Percentiles rank a stretch among this genome's conserved stretches.
phyloP scores from a whole-genome alignment of 1,140 invertebrate species.

The Papilio glaucus region DNA sequence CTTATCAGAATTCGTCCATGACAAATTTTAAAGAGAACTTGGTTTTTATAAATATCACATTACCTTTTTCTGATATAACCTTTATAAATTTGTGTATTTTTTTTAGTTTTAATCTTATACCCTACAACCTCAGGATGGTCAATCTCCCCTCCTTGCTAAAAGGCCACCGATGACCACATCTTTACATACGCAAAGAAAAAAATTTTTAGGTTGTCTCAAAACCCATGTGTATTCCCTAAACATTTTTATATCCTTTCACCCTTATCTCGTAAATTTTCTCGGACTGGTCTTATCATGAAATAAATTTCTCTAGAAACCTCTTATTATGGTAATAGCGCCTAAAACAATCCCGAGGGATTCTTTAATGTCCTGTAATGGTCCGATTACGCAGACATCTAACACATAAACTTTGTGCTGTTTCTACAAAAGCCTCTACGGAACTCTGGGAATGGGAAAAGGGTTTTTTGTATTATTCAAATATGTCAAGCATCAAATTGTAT shows the following conservation, averaged over 20 bases:
- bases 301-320: conserved; percentile 31
- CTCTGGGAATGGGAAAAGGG: conserved; percentile 19
- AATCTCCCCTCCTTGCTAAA: too few relatives aligned
- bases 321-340: conserved; percentile 37
- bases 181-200: background rate
- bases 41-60: too few relatives aligned
- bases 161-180: background rate
- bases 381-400: conserved; percentile 36
- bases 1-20: too few relatives aligned
- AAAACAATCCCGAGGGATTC: conserved; percentile 38
- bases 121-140: too few relatives aligned
- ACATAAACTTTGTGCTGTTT: conserved; percentile 33
- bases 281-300: conserved; percentile 26
- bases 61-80: too few relatives aligned
- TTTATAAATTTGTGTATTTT: too few relatives aligned
- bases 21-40: too few relatives aligned
- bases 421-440: conserved; percentile 15
- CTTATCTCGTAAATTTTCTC: conserved; percentile 33
- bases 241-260: conserved; percentile 9
- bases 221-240: background rate
- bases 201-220: background rate
- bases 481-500: too few relatives aligned
- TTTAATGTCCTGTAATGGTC: conserved; percentile 37
- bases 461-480: conserved; percentile 17
- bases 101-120: too few relatives aligned